Base-by-base conservation (phyloP, 2,888 invertebrate species). In the Malthinus flaveolus region DNA sequence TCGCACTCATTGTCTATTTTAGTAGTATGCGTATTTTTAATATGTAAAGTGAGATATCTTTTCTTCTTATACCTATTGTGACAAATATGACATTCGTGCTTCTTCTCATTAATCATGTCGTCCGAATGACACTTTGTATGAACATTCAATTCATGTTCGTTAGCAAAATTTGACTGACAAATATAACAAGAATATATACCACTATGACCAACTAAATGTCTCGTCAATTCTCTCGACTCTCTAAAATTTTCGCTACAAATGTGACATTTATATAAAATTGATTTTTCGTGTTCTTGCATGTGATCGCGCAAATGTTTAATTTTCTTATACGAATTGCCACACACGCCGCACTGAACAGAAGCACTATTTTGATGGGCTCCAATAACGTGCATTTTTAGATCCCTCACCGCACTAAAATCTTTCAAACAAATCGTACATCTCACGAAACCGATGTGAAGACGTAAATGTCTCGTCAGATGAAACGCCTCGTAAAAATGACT, bases 241-340 rank as follows among this genome's bases (percentile, higher is more conserved):
- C 44, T 53, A 36, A 67, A 67, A 39, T 59, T 48, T 34, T 64
- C 59, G 7, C 47, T 42, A 51, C 68, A 68, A 31, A 65, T 11
- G 39, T 66, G 67, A 51, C 68, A 68, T 35, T 60, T 64, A 42
- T 66, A 68, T 31, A 62, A 46, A 7, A 66, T 60, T 4, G 45
- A 56, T 23, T 56, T 51, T 37, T 66, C 52, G 35, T 67, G 67
- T 10, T 58, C 49, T 13, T 64, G 58, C 39, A 65, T 54, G 32
- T 67, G 67, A 9, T 57, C 58, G 2, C 61, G 59, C 7, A 66
- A 49, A 32, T 54, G 36, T 4, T 58, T 55, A 9, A 61, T 15
- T 15, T 48, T 58, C 9, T 56, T 48, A 46, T 65, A 66, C 6
- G 53, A 33, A 31, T 54, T 52, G 7, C 59, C 53, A 31, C 68